A percentile compares a stretch with the other conserved stretches of the same genome.
These are phyloP conservation scores for Strigamia maritima DNA, from an alignment of 2,888 invertebrate species.

Conservation along the genomic window DNA sequence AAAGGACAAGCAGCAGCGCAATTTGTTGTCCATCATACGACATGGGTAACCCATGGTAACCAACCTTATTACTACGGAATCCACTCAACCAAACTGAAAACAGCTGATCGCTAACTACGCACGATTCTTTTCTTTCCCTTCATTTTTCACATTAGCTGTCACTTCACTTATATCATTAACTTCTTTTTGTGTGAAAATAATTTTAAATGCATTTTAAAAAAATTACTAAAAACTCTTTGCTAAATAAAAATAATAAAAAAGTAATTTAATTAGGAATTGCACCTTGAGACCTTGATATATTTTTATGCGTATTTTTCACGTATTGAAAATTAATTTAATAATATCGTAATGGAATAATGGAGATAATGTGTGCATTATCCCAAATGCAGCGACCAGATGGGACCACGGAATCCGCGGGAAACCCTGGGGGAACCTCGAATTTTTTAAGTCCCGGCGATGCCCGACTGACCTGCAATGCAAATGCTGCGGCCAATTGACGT, in stretches of 20 bases:
- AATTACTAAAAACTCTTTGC: background rate
- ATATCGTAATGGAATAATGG: background rate
- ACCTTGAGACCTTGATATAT: background rate
- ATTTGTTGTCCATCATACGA: slow-evolving; percentile 21
- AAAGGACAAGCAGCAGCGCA: slow-evolving; percentile 17
- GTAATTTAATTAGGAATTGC: background rate
- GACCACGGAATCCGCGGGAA: slow-evolving; percentile 29
- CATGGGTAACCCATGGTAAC: slow-evolving; percentile 21
- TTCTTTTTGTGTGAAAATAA: background rate
- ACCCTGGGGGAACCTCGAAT: slow-evolving; percentile 13
- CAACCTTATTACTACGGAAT: background rate
- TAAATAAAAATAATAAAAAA: too few relatives aligned
- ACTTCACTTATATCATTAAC: background rate
- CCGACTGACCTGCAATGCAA: slow-evolving; percentile 27
- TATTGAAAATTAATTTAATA: background rate
- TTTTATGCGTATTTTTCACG: background rate
- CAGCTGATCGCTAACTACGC: slow-evolving; percentile 30
- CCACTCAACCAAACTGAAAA: background rate
- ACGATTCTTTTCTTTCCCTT: background rate
- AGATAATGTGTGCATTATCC: slow-evolving; percentile 18
- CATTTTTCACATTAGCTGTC: background rate
- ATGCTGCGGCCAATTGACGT: background rate
- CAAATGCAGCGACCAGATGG: background rate
- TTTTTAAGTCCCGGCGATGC: background rate
- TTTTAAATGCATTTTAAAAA: background rate